Evolutionary conservation across 2,113 vertebrate genomes (phyloP), one percentile per base, ranked within the genome.

Genomic region (Neodon shergylaensis): DNA sequence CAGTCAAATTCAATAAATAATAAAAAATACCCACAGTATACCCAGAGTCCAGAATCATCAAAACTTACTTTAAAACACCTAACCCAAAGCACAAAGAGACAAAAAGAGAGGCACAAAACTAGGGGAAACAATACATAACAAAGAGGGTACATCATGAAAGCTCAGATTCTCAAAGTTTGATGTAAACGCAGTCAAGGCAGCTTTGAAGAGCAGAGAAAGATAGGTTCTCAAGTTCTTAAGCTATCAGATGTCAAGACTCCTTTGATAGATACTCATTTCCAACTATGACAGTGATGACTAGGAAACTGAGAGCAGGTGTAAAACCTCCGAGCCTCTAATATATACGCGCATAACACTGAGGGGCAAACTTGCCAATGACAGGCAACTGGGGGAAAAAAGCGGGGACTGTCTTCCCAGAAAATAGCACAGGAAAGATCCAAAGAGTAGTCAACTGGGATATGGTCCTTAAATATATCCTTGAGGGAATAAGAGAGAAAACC

Each of bases 341-440:
- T 39, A 26, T 39, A 17, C 22, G 14, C 10, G 22, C 42, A 63
- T 31, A 39, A 4, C 49, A 9, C 19, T 73, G 73, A 63, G 81
- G 52, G 39, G 73, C 39, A 65, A 65, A 58, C 33, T n/a, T 39
- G 42, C 26, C 52, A 74, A 28, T n/a, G 31, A 28, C 31, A 5
- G 31, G 39, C 31, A 5, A 10, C 39, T 24, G 28, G 44, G 6
- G 33, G 17, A 0, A 9, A 4, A 21, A 19, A 11, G n/a, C 1
- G 9, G 21, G 12, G 4, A 13, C 31, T 63, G 49, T 63, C 28
- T 63, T 92, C 77, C 54, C 61, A 61, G 28, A 92, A 47, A 47
- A 74, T 21, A 28, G 39, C 26, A 44, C 44, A 81, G 79, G 19
- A 68, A n/a, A 79, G 70, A 70, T n/a, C 66, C 68, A 72, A 88